These are phyloP conservation scores for Liolophura sinensis DNA, from an alignment of 1,140 invertebrate species.

Conservation along the genomic window DNA sequence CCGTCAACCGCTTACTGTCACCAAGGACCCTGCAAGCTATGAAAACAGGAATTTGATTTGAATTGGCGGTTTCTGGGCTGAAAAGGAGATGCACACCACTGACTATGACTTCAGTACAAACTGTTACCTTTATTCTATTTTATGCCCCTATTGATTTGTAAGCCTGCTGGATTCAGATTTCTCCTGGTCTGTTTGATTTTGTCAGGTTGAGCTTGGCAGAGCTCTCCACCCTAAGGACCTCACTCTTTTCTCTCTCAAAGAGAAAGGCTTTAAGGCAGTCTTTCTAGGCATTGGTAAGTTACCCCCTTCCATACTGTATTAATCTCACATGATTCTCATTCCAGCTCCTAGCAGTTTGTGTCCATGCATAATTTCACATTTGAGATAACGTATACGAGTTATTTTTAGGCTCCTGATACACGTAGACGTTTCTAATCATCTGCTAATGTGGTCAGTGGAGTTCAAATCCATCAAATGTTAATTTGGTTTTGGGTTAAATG, in stretches of 20 bases:
- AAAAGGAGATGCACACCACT: neutral
- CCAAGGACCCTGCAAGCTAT: too few relatives aligned
- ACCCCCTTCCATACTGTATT: neutral
- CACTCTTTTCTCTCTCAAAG: constrained; percentile 64
- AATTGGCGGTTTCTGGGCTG: neutral
- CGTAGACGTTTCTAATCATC: too few relatives aligned
- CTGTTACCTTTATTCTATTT: neutral
- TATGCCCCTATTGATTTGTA: neutral
- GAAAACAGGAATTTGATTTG: too few relatives aligned
- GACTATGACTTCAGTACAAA: neutral
- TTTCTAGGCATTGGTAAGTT: constrained; percentile 87
- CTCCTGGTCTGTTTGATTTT: constrained; percentile 1
- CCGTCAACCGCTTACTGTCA: too few relatives aligned
- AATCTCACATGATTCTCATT: too few relatives aligned
- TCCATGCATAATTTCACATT: too few relatives aligned
- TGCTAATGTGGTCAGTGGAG: too few relatives aligned
- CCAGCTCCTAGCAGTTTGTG: too few relatives aligned
- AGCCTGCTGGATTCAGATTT: neutral
- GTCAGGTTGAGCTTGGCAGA: constrained; percentile 55
- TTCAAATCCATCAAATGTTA: too few relatives aligned
- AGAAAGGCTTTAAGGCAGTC: constrained; percentile 75
- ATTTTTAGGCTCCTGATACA: too few relatives aligned
- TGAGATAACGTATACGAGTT: too few relatives aligned
- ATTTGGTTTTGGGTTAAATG: too few relatives aligned
- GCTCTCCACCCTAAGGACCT: constrained; percentile 60